Conservation (phyloP, 2,113 vertebrate species). For the Tragelaphus scriptus region DNA sequence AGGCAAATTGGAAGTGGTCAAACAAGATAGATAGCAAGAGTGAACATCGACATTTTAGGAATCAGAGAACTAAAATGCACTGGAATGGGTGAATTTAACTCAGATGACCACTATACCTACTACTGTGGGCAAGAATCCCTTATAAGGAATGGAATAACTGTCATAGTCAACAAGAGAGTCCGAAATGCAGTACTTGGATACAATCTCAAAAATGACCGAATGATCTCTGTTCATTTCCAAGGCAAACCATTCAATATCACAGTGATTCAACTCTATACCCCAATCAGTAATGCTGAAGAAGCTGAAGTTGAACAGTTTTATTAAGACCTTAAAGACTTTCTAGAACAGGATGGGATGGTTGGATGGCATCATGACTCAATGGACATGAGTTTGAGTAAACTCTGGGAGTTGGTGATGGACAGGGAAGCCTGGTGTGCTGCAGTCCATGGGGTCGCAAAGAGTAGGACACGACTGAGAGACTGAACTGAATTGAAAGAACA, state of each 20-base stretch:
- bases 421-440: background rate
- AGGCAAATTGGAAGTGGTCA: background rate
- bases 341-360: background rate
- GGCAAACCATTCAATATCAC: background rate
- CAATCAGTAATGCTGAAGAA: background rate
- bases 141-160: background rate
- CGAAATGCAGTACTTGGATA: background rate
- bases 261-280: background rate
- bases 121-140: background rate
- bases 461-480: accelerated
- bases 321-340: background rate
- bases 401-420: background rate
- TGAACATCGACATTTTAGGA: accelerated
- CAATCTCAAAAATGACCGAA: background rate
- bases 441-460: background rate
- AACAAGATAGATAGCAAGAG: background rate
- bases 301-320: background rate
- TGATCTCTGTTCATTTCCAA: background rate
- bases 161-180: background rate
- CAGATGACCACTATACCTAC: background rate
- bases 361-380: background rate
- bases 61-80: background rate
- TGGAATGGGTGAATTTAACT: background rate
- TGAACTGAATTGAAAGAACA: background rate
- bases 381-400: background rate